Evolutionary conservation across 2,797 vertebrate genomes (phyloP).

Genomic region (Eleutherodactylus coqui): DNA sequence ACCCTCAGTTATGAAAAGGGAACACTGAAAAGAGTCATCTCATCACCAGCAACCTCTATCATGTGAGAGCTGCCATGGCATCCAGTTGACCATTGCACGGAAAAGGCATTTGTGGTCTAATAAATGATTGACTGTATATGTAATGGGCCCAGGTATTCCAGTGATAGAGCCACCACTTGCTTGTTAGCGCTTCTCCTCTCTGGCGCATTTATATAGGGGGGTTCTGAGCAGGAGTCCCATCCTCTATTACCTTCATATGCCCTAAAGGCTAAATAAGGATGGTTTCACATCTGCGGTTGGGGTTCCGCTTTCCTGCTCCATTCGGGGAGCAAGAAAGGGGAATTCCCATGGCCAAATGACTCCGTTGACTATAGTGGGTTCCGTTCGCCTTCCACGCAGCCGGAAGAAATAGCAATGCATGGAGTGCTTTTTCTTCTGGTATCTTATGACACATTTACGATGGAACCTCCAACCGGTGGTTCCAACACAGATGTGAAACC

Average conservation of each 20-base stretch:
- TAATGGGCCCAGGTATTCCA: neutral
- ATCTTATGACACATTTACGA: too few relatives aligned
- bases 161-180: neutral
- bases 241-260: neutral
- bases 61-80: neutral
- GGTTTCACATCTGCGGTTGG: too few relatives aligned
- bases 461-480: too few relatives aligned
- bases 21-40: neutral
- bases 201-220: neutral
- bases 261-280: neutral
- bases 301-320: too few relatives aligned
- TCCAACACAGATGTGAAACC: too few relatives aligned
- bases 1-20: neutral
- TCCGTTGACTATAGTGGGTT: too few relatives aligned
- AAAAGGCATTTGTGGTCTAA: neutral
- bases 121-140: neutral
- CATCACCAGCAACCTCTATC: neutral
- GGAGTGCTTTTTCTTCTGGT: too few relatives aligned
- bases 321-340: too few relatives aligned
- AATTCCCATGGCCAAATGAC: too few relatives aligned
- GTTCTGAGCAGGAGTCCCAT: neutral
- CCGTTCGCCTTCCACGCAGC: too few relatives aligned
- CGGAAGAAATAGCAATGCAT: too few relatives aligned
- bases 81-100: neutral
- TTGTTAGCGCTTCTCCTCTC: neutral